These are phyloP conservation scores for Andrena trimmerana DNA, from an alignment of 2,888 invertebrate genomes.

Conservation along the genomic window DNA sequence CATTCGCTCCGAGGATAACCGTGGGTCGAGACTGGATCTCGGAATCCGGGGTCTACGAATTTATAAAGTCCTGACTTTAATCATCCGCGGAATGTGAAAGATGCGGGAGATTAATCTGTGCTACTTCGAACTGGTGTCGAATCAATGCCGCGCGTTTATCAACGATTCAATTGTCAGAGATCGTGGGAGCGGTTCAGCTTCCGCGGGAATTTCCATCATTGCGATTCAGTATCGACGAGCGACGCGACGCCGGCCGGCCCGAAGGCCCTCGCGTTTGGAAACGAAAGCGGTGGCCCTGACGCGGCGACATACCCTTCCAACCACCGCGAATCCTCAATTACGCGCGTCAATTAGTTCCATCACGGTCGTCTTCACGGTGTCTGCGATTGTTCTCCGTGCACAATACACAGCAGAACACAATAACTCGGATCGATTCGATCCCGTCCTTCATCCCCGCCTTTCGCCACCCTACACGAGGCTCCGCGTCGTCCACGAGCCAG, in stretches of 20 bases:
- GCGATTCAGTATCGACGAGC: not conserved
- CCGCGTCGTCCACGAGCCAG: slow-evolving; percentile 21
- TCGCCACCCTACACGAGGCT: not conserved
- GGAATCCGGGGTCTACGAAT: too few relatives aligned
- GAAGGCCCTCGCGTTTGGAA: not conserved
- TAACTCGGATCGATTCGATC: slow-evolving; percentile 65
- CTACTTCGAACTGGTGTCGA: too few relatives aligned
- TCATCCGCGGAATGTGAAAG: too few relatives aligned
- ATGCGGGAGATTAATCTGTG: too few relatives aligned
- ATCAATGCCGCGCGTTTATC: too few relatives aligned
- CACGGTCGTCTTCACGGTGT: slow-evolving; percentile 62
- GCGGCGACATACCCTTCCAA: slow-evolving; percentile 2
- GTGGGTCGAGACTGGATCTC: not conserved
- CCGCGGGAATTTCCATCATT: not conserved
- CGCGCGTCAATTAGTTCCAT: slow-evolving; percentile 63
- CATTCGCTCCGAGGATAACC: not conserved
- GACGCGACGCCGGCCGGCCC: not conserved
- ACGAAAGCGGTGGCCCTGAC: slow-evolving; percentile 5
- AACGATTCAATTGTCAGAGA: too few relatives aligned
- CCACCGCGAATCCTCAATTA: slow-evolving; percentile 49
- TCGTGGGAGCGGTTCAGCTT: too few relatives aligned
- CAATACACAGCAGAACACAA: slow-evolving; percentile 61
- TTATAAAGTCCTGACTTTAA: too few relatives aligned
- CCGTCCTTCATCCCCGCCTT: slow-evolving; percentile 52
- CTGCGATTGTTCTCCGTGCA: slow-evolving; percentile 60